Conservation (phyloP, 2,797 vertebrate genomes). For the Chaunax sp. region DNA sequence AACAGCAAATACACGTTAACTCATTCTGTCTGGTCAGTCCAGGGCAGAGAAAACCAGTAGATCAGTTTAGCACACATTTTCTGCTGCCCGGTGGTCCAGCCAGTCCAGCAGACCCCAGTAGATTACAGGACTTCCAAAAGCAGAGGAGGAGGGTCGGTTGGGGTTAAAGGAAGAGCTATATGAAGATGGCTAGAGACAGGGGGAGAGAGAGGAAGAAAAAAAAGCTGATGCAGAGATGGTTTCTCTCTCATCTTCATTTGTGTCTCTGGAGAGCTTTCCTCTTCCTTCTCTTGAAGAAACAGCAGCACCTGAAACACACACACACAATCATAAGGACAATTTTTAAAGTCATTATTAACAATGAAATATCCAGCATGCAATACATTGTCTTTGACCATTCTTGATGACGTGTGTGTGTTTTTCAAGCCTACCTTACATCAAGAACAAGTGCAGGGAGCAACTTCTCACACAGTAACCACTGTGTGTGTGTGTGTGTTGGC, state of each 20-base stretch:
- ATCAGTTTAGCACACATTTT: conserved; percentile 25
- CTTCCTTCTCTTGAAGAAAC: conserved; percentile 96
- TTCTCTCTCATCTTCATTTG: conserved; percentile 83
- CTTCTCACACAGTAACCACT: too few relatives aligned
- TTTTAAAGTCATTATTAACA: too few relatives aligned
- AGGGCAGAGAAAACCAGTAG: conserved; percentile 29
- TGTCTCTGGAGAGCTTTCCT: conserved; percentile 94
- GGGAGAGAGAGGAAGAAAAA: conserved; percentile 2
- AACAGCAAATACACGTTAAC: conserved; percentile 19
- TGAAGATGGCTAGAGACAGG: conserved; percentile 15
- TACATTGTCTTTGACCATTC: too few relatives aligned
- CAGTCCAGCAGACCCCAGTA: conserved; percentile 30
- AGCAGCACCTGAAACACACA: conserved; percentile 89
- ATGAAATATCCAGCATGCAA: too few relatives aligned
- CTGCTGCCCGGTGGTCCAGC: conserved; percentile 29
- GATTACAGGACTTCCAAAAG: conserved; percentile 35
- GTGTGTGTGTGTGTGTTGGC: too few relatives aligned
- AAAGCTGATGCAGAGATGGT: conserved; percentile 15
- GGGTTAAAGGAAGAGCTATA: background rate
- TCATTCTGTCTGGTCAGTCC: conserved; percentile 7
- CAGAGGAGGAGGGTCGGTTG: conserved; percentile 11
- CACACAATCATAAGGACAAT: background rate
- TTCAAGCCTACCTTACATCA: too few relatives aligned
- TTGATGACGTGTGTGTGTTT: too few relatives aligned
- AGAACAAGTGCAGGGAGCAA: too few relatives aligned